Conservation (phyloP, 2,888 invertebrate genomes). For the Nineta flava region DNA sequence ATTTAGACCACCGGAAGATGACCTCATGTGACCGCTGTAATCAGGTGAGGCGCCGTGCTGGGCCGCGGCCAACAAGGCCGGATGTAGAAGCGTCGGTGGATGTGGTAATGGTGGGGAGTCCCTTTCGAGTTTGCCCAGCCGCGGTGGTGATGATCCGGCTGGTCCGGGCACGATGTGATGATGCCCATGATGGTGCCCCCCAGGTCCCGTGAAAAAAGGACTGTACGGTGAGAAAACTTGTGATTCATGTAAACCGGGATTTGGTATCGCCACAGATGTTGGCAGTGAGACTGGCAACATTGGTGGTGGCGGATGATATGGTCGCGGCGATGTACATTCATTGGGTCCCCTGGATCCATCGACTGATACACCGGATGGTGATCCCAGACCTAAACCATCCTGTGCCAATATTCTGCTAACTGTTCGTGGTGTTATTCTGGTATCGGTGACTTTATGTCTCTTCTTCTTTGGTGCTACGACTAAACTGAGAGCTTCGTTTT, state of each 20-base stretch:
- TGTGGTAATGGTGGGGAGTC: slow-evolving; percentile 76
- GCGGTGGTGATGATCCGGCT: slow-evolving; percentile 41
- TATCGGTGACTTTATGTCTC: slow-evolving; percentile 92
- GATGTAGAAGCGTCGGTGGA: slow-evolving; percentile 72
- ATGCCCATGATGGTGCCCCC: slow-evolving; percentile 27
- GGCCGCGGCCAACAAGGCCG: slow-evolving; percentile 67
- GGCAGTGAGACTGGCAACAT: slow-evolving; percentile 81
- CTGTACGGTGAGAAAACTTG: slow-evolving; percentile 86
- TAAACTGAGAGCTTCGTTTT: slow-evolving; percentile 85
- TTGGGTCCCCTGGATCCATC: slow-evolving; percentile 48
- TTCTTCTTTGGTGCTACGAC: slow-evolving; percentile 94
- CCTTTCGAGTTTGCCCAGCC: slow-evolving; percentile 52
- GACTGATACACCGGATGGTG: slow-evolving; percentile 35
- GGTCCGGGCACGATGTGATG: slow-evolving; percentile 27
- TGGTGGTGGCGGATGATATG: slow-evolving; percentile 60
- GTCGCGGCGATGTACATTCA: slow-evolving; percentile 53
- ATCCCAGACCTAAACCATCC: slow-evolving; percentile 60
- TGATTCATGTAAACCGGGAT: slow-evolving; percentile 88
- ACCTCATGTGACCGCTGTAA: slow-evolving; percentile 50
- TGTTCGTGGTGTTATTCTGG: slow-evolving; percentile 78
- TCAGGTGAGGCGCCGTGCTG: slow-evolving; percentile 70
- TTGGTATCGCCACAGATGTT: slow-evolving; percentile 91
- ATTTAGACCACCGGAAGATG: slow-evolving; percentile 30
- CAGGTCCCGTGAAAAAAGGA: slow-evolving; percentile 60
- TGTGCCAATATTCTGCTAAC: slow-evolving; percentile 74